Base-by-base conservation (phyloP, 2,797 vertebrate genomes). In the Acrossocheilus wenchowensis region DNA sequence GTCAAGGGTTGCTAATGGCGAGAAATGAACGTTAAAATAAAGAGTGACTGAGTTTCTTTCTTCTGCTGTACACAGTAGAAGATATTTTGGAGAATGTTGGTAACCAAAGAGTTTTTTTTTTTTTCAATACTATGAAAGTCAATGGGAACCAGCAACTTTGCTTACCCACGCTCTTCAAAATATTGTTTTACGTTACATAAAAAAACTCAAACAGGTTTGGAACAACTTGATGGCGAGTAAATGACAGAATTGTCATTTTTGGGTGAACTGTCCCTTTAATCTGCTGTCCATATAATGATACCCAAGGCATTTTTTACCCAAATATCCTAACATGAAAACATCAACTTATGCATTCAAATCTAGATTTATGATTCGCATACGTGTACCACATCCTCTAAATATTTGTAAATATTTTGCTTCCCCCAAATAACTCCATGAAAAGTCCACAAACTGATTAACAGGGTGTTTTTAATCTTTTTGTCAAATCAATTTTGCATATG, bases 401-500 rank as follows among this genome's bases (percentile, higher is more conserved):
- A 36, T 57, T 6, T 17, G 15, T 3, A 0, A 45, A 21, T 50
- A 36, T 78, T n/a, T n/a, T 11, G 23, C 30, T 78, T 39, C 50
- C 30, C 10, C 23, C 36, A 78, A 79, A 79, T 43, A 62, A 62
- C 21, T 39, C 60, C 57, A 60, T 8, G 23, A n/a, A 60, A 39
- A 26, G 12, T 17, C 36, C 23, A 62, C 19, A 23, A 19, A 62
- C 7, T 79, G 8, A 79, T 62, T 62, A 62, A 82, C 62, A 80
- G 57, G 77, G 64, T 17, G 1, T 39, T 78, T 57, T 83, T 88
- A 74, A 68, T 83, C 8, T 64, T 64, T 84, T 69, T 73, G 7
- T 75, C 71, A 79, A 52, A 45, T 15, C 3, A 21, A 45, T 50
- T 64, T 69, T 26, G 57, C 39, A 81, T 30, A 74, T 36, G 23